Evolutionary conservation across 2,888 invertebrate genomes (phyloP), one percentile per base, ranked within the genome.

Genomic region (Cantharis flavilabris): DNA sequence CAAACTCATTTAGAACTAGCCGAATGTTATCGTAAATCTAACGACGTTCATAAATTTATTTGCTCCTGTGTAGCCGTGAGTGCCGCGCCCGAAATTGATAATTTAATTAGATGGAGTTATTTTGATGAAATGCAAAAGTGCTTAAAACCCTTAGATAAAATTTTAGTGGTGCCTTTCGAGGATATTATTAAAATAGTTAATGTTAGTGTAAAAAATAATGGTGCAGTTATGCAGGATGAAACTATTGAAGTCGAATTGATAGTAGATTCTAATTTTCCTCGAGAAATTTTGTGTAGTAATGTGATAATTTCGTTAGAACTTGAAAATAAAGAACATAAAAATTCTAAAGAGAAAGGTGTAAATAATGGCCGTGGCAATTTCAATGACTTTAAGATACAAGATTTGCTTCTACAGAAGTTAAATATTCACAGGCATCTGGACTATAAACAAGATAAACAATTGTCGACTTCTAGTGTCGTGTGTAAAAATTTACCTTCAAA

Each of bases 1-100:
- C 94, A 96, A 85, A 96, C 96, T 0, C 91, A 96, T 80, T 88
- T 97, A 0, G 95, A 97, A 83, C 88, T 98, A 62, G 96, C 96
- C 0, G 92, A 94, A 69, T 97, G 97, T 81, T 96, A 96, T 84
- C 92, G 94, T 81, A 92, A 94, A 85, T 94, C 96, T 90, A 92
- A 92, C 16, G 96, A 97, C 86, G 90, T 90, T 72, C 92, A 94
- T 82, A 94, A 93, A 91, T 94, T 89, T 85, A 81, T 88, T 11
- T 81, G 86, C 13, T 80, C 86, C 3, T 95, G 96, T 86, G 93
- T 95, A 70, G 93, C 94, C 74, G 94, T 97, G 80, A 93, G 96
- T 7, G 93, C 96, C 80, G 94, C 95, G 70, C 89, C 91, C 11
- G 93, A 94, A 85, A 89, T 97, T 81, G 94, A 95, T 85, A 92